Evolutionary conservation across 2,888 invertebrate species (phyloP).

Genomic region (Nasonia oneida): DNA sequence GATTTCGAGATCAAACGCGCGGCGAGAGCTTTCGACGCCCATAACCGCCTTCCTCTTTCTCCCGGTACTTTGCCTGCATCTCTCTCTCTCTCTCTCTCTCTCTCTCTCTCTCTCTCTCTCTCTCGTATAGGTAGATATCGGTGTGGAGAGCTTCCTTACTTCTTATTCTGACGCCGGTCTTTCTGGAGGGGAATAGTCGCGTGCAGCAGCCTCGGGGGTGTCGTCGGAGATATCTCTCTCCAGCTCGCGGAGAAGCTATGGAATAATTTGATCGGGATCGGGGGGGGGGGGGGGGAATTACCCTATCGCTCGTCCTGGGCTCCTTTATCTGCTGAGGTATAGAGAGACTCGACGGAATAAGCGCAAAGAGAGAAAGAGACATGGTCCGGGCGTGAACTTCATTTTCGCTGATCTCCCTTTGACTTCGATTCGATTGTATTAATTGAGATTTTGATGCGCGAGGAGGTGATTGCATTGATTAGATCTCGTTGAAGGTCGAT

Average conservation of each 20-base stretch:
- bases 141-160: slow-evolving; percentile 7
- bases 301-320: slow-evolving; percentile 20
- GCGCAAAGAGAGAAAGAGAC: not conserved
- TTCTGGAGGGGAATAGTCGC: slow-evolving; percentile 27
- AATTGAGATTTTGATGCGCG: not conserved
- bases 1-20: slow-evolving; percentile 77
- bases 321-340: slow-evolving; percentile 39
- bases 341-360: not conserved
- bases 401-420: slow-evolving; percentile 11
- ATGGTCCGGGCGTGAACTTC: not conserved
- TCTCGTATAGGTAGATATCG: not conserved
- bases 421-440: not conserved
- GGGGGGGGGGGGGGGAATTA: slow-evolving; percentile 52
- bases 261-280: slow-evolving; percentile 59
- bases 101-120: too few species aligned
- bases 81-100: not conserved
- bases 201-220: slow-evolving; percentile 63
- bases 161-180: slow-evolving; percentile 7
- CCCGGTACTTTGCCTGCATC: not conserved
- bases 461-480: too few species aligned
- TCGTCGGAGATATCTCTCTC: slow-evolving; percentile 51
- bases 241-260: slow-evolving; percentile 28
- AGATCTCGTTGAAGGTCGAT: too few species aligned
- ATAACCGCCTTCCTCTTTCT: slow-evolving; percentile 62
- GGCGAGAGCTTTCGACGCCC: slow-evolving; percentile 68